These are phyloP conservation scores for Neoscelio sp. DNA, from an alignment of 2,888 invertebrate genomes.

Conservation along the genomic window DNA sequence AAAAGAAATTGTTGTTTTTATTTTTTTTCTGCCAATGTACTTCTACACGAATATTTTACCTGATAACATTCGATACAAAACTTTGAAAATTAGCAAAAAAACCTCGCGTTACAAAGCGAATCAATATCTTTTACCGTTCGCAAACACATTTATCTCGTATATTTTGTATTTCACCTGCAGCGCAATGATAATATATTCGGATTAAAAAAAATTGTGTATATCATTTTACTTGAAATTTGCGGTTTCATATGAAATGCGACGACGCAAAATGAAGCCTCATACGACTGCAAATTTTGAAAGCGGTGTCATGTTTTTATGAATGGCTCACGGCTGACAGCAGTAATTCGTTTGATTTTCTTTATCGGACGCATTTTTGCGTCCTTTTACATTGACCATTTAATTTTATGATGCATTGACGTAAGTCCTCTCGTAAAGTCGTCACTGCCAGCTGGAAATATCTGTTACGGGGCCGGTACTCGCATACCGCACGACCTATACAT, in stretches of 20 bases:
- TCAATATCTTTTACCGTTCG: background rate
- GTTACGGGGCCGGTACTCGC: slow-evolving; percentile 49
- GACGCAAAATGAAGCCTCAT: background rate
- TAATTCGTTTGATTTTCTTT: slow-evolving; percentile 9
- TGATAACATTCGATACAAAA: no score
- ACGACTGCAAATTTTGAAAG: background rate
- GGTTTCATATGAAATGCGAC: background rate
- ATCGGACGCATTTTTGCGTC: slow-evolving; percentile 5
- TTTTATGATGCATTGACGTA: slow-evolving; percentile 46
- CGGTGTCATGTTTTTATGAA: background rate
- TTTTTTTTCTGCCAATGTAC: no score
- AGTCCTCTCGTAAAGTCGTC: slow-evolving; percentile 49
- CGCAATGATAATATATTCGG: background rate
- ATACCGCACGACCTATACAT: slow-evolving; percentile 41
- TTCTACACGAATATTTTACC: no score
- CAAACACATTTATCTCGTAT: background rate
- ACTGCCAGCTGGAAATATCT: slow-evolving; percentile 52
- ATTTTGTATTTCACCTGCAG: background rate
- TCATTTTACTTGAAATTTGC: no score
- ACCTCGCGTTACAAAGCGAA: background rate
- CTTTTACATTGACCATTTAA: slow-evolving; percentile 26
- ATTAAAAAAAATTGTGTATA: no score
- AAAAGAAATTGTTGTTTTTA: no score
- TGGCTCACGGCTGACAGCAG: slow-evolving; percentile 2
- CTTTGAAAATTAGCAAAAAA: background rate